A percentile compares a stretch with the other conserved stretches of the same genome.
Evolutionary conservation across 2,113 vertebrate species (phyloP).

Genomic region (Alectura lathami): DNA sequence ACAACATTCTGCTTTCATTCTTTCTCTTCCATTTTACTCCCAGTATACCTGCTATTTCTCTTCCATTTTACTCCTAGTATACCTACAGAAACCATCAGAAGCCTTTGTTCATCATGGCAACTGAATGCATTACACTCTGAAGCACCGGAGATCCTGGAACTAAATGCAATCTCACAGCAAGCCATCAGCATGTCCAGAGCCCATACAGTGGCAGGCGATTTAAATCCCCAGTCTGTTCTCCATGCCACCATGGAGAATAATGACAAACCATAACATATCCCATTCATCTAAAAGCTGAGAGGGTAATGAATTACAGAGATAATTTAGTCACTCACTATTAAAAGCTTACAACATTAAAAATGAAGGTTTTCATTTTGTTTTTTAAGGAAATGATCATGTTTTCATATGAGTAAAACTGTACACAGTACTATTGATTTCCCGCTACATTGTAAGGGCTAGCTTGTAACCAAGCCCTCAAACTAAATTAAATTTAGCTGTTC

Average conservation of each 20-base stretch:
- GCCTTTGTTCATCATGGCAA: slow-evolving; percentile 48
- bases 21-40: slow-evolving; percentile 38
- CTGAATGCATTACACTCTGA: neutral
- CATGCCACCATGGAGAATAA: slow-evolving; percentile 60
- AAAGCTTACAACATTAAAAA: slow-evolving; percentile 64
- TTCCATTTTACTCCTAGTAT: slow-evolving; percentile 32
- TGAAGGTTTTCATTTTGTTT: neutral
- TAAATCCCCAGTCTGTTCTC: slow-evolving; percentile 60
- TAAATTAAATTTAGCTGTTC: slow-evolving; percentile 16
- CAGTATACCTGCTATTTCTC: neutral
- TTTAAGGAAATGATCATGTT: slow-evolving; percentile 29
- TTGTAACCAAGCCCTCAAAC: neutral
- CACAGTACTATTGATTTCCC: neutral
- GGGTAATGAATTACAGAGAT: slow-evolving; percentile 68
- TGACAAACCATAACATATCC: slow-evolving; percentile 62
- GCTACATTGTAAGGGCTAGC: neutral
- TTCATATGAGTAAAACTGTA: neutral
- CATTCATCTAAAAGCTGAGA: slow-evolving; percentile 65
- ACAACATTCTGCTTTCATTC: slow-evolving; percentile 6
- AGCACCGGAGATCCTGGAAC: slow-evolving; percentile 53
- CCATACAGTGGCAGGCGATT: slow-evolving; percentile 54
- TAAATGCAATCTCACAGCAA: slow-evolving; percentile 64
- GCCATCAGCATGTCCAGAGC: slow-evolving; percentile 27
- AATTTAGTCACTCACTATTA: slow-evolving; percentile 66
- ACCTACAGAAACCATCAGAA: slow-evolving; percentile 19